These are phyloP conservation scores for Chaenodraco wilsoni DNA, from an alignment of 2,797 vertebrate species.

Conservation along the genomic window DNA sequence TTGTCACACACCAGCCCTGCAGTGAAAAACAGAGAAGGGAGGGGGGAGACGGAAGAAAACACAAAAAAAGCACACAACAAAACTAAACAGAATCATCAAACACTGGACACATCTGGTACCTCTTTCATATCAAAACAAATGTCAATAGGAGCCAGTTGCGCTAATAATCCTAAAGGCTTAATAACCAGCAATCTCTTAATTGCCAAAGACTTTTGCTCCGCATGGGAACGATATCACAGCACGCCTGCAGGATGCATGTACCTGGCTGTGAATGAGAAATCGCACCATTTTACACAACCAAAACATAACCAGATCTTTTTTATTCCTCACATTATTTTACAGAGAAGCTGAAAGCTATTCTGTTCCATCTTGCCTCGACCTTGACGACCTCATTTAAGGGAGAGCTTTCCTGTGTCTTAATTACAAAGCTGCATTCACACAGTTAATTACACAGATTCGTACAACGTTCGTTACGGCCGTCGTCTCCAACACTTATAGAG, in stretches of 20 bases:
- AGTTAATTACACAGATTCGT: conserved; percentile 80
- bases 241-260: conserved; percentile 10
- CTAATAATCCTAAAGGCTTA: conserved; percentile 36
- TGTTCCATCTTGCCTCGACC: conserved; percentile 76
- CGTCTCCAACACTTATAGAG: conserved; percentile 71
- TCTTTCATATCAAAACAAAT: conserved; percentile 43
- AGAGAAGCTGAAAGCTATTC: conserved; percentile 48
- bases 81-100: no score
- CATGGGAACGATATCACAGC: conserved; percentile 25
- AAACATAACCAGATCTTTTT: conserved; percentile 1
- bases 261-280: conserved; percentile 9
- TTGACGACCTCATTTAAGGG: conserved; percentile 76
- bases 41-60: no score
- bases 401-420: conserved; percentile 80
- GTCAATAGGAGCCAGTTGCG: conserved; percentile 31
- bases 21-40: no score
- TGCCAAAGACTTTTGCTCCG: conserved; percentile 29
- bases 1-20: no score
- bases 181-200: conserved; percentile 56
- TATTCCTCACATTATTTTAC: conserved; percentile 16
- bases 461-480: conserved; percentile 66
- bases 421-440: conserved; percentile 81
- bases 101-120: conserved; percentile 32
- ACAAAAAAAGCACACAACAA: no score
- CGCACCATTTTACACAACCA: not conserved